phyloP scores from a whole-genome alignment of 2,797 vertebrate species.

The Periophthalmus magnuspinnatus region DNA sequence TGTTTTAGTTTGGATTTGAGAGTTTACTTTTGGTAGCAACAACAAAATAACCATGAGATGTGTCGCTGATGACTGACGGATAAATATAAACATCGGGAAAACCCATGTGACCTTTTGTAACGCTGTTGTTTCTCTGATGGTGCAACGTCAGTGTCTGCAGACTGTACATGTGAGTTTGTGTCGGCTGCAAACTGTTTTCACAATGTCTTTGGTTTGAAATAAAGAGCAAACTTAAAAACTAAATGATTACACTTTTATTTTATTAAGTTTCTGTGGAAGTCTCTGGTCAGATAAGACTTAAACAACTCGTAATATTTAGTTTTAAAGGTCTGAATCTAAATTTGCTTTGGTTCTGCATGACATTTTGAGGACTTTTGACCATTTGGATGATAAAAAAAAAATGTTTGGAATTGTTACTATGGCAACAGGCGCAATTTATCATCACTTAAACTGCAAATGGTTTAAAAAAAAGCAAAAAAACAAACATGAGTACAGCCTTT shows the following conservation, averaged over 20 bases:
- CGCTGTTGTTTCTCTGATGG: slow-evolving; percentile 28
- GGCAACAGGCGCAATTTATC: background rate
- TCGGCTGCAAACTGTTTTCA: background rate
- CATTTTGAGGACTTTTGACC: background rate
- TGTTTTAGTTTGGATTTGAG: no score
- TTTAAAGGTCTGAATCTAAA: background rate
- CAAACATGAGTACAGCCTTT: background rate
- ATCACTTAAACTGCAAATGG: background rate
- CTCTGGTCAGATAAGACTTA: background rate
- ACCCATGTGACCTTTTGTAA: slow-evolving; percentile 33
- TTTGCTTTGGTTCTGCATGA: background rate
- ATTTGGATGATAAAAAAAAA: background rate
- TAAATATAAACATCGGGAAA: slow-evolving; percentile 17
- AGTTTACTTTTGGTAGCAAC: background rate
- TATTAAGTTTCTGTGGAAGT: background rate
- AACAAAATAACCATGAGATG: background rate
- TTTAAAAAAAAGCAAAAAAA: no score
- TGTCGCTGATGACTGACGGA: slow-evolving; percentile 1
- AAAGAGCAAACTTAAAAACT: background rate
- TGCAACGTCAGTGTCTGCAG: slow-evolving; percentile 32
- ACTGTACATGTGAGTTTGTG: background rate
- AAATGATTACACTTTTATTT: background rate
- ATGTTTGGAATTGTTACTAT: background rate
- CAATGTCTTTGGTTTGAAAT: background rate
- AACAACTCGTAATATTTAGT: background rate